Base-by-base conservation (phyloP, 2,888 invertebrate species). In the Tenodera sinensis region DNA sequence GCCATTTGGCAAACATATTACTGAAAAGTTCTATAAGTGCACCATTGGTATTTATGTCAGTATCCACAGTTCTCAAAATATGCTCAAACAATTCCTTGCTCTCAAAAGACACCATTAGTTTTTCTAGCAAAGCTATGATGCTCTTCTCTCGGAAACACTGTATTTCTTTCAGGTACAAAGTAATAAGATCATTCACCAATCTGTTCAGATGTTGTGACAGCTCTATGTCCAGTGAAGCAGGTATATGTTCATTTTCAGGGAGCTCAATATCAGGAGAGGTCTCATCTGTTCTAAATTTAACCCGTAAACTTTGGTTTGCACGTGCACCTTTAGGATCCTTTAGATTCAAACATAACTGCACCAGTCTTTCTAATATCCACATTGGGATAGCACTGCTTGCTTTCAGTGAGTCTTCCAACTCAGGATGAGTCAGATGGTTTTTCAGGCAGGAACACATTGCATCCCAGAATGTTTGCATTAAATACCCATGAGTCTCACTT, bases 1-100 rank as follows among this genome's bases (percentile, higher is more conserved):
- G 92, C 95, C 96, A 96, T 0, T 91, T 91, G 30, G 92, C 92
- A 88, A 95, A 91, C 90, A 92, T 92, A 1, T 92, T 91, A 27
- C 94, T 92, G 89, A 94, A 94, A 90, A 95, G 92, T 12, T 81
- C 27, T 47, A 84, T 47, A 30, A 88, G 83, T 28, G 47, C 47
- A 14, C 82, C 83, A 34, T 14, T 83, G 3, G 30, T 27, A 34
- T 27, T 14, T 85, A 8, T 81, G 9, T 30, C 86, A 30, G 20
- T 81, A 54, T 20, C 9, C 14, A 34, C 20, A 12, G 27, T 28
- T 83, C 47, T 83, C 12, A 83, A 28, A 14, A 88, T n/a, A n/a
- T 28, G 30, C 4, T 30, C n/a, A 30, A 89, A 87, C 42, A 89
- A 83, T 71, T 87, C 84, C 81, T 81, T 87, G 20, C 84, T 87